These are phyloP conservation scores for Merops nubicus DNA, from an alignment of 2,113 vertebrate species.

Conservation along the genomic window DNA sequence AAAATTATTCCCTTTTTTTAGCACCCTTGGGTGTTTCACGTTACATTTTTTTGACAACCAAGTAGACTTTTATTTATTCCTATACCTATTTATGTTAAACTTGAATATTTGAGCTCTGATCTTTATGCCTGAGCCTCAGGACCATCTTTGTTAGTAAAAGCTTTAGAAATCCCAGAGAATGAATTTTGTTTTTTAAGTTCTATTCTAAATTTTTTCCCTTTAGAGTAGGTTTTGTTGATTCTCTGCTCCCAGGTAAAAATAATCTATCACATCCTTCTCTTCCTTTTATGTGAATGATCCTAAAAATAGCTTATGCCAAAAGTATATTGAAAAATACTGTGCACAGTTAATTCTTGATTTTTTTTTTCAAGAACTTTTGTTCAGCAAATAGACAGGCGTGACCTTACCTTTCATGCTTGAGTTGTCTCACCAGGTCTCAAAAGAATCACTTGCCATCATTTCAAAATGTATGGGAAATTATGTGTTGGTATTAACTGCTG, in stretches of 20 bases:
- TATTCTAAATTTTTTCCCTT: neutral
- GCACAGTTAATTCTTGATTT: neutral
- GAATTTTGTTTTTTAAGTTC: neutral
- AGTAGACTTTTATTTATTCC: neutral
- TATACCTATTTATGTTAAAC: neutral
- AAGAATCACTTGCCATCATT: neutral
- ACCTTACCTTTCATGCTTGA: neutral
- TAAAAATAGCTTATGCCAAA: neutral
- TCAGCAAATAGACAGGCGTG: neutral
- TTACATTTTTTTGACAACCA: neutral
- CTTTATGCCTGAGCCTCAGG: neutral
- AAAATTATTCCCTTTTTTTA: neutral
- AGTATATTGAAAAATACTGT: neutral
- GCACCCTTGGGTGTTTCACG: neutral
- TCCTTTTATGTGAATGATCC: neutral
- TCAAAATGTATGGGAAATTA: neutral
- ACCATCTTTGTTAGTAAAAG: neutral
- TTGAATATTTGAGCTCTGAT: neutral
- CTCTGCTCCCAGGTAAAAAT: neutral
- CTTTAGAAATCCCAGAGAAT: neutral
- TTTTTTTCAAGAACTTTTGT: neutral
- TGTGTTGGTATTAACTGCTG: neutral
- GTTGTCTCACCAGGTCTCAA: neutral
- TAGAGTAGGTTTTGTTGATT: neutral
- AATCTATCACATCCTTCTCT: neutral